Base-by-base conservation (phyloP, 1,140 invertebrate species). In the Drosophila pseudoobscura region DNA sequence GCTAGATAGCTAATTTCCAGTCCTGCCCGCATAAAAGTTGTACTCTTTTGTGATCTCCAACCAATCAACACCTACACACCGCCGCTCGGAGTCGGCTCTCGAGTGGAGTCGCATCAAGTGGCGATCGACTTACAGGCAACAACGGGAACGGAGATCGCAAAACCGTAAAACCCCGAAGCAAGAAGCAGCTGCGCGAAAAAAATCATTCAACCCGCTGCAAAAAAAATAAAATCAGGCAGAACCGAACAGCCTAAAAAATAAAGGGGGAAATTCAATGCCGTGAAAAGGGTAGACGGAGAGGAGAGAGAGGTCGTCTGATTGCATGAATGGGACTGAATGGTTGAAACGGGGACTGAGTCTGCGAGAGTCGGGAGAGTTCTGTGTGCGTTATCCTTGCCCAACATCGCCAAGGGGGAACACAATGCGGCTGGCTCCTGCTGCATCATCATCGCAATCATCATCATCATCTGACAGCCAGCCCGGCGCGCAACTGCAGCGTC, bases 191-290 rank as follows among this genome's bases (percentile, higher is more conserved):
- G 80, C 82, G 46, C 64, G 13, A 22, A 50, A 64, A 65, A 46
- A 46, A 52, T 62, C 49, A 46, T 78, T 63, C 80, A 75, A 53
- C 64, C 60, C 55, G 64, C 74, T 78, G 82, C 49, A 60, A 75
- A 82, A 71, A 20, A 20, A 20, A 20, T 20, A 73, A 70, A 62
- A 22, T 63, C 61, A 51, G 39, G 58, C 31, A 31, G 61, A 46
- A 64, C 44, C 46, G 55, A 59, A 69, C 54, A 29, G 54, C 29
- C 51, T 45, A 63, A 31, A 68, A 59, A 80, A 70, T 57, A 82
- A 87, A 78, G 61, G 82, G 80, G 78, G 82, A 87, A 85, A 88
- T 64, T 82, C 75, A 87, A 87, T 87, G 82, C 82, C 78, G 83
- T 85, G 82, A 85, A 85, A 85, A 82, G 82, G 80, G 83, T 87